Conservation (phyloP, 1,140 invertebrate genomes). For the Drosophila repleta region DNA sequence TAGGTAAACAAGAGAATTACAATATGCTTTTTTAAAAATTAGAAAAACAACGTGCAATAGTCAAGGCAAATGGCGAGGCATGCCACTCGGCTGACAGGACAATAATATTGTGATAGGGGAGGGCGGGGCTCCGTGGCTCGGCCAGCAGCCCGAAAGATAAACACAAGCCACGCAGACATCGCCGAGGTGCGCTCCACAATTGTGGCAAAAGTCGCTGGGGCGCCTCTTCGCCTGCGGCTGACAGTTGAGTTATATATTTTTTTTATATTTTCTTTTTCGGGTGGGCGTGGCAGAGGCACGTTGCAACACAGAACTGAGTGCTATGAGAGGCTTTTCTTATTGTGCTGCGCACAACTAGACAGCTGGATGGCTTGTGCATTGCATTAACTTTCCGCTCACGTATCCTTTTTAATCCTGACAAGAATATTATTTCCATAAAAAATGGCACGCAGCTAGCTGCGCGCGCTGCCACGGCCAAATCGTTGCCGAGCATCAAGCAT, state of each 20-base stretch:
- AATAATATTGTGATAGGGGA: conserved; percentile 53
- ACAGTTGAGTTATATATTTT: conserved; percentile 59
- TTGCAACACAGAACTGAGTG: conserved; percentile 32
- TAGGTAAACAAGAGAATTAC: conserved; percentile 77
- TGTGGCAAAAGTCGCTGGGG: conserved; percentile 50
- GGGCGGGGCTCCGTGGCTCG: neutral
- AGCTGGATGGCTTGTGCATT: conserved; percentile 47
- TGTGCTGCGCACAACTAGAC: conserved; percentile 39
- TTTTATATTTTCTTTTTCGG: conserved; percentile 18
- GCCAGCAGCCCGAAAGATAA: conserved; percentile 38
- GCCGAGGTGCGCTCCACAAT: conserved; percentile 27
- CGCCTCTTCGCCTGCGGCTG: conserved; percentile 26
- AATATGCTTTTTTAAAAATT: conserved; percentile 81
- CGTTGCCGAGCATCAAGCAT: conserved; percentile 40
- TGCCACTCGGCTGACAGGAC: conserved; percentile 58
- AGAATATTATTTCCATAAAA: conserved; percentile 84
- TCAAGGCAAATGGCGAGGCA: conserved; percentile 14
- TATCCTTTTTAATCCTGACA: conserved; percentile 83
- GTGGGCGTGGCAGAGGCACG: conserved; percentile 36
- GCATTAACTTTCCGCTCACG: conserved; percentile 78
- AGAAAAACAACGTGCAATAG: conserved; percentile 56
- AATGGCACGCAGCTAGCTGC: conserved; percentile 42
- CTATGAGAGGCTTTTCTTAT: conserved; percentile 14
- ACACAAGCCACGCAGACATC: conserved; percentile 44
- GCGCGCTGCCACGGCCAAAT: conserved; percentile 24